Evolutionary conservation across 2,797 vertebrate species (phyloP).

Genomic region (Neopelma chrysocephalum): DNA sequence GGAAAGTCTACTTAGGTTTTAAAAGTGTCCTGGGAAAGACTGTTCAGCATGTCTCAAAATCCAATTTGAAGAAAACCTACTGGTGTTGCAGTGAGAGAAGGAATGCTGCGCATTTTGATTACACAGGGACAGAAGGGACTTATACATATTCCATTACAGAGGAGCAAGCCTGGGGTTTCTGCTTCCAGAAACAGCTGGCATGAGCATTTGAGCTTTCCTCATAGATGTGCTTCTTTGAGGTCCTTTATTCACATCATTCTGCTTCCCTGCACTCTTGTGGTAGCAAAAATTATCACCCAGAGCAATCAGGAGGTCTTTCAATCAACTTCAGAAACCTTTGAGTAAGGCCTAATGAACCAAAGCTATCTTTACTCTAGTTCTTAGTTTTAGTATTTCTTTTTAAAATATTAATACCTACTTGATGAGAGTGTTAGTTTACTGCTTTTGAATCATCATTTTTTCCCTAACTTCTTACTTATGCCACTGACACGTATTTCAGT

Average conservation of each 20-base stretch:
- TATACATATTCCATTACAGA: not conserved
- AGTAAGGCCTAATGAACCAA: not conserved
- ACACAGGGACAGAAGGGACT: not conserved
- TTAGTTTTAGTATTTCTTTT: not conserved
- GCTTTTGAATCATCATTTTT: not conserved
- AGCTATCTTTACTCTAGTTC: not conserved
- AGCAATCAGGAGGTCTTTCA: not conserved
- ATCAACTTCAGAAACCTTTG: not conserved
- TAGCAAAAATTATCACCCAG: not conserved
- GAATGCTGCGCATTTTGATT: not conserved
- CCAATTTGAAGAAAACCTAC: not conserved
- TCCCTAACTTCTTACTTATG: not conserved
- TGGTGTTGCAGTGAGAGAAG: not conserved
- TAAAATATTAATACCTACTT: not conserved
- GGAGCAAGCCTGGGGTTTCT: not conserved
- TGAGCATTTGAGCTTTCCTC: not conserved
- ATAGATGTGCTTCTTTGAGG: not conserved
- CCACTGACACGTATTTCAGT: not conserved
- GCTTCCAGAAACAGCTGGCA: not conserved
- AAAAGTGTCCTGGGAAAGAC: not conserved
- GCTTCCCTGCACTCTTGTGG: not conserved
- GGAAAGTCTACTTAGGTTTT: not conserved
- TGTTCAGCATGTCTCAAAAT: not conserved
- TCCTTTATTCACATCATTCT: not conserved
- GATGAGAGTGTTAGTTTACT: not conserved